Conservation (phyloP, 2,888 invertebrate genomes). For the Clusia tigrina region DNA sequence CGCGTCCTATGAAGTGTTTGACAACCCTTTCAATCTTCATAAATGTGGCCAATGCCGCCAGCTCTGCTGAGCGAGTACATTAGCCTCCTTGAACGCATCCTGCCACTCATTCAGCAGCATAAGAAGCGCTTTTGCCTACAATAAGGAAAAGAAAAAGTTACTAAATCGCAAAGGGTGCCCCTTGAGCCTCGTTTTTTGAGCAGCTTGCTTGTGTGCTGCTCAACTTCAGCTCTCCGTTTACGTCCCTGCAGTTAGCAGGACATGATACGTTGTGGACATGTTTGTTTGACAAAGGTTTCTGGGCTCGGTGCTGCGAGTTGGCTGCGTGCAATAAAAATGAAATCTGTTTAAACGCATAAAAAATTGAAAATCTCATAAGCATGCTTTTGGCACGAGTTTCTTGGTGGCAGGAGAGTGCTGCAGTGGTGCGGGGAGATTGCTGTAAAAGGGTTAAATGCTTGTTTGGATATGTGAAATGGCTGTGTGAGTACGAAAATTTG, state of each 20-base stretch:
- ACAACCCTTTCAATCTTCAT: constrained; percentile 64
- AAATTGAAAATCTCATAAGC: constrained; percentile 60
- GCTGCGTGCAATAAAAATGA: constrained; percentile 47
- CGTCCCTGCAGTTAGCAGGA: neutral
- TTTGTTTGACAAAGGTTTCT: neutral
- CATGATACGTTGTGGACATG: neutral
- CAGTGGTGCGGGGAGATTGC: no score
- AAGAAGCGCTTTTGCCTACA: neutral
- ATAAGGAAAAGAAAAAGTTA: neutral
- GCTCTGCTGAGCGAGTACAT: constrained; percentile 40
- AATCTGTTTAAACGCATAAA: constrained; percentile 59
- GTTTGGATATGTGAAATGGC: no score
- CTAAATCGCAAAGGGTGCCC: constrained; percentile 40
- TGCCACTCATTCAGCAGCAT: constrained; percentile 8
- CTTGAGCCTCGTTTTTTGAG: constrained; percentile 47
- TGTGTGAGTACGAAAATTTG: no score
- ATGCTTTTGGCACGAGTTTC: constrained; percentile 50
- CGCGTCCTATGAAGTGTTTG: constrained; percentile 60
- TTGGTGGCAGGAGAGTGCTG: no score
- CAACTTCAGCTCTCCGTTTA: constrained; percentile 29
- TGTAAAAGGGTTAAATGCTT: constrained; percentile 12
- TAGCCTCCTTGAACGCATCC: constrained; percentile 40
- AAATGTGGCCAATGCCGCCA: constrained; percentile 51
- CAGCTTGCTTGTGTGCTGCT: constrained; percentile 41
- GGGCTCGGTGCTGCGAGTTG: neutral